Percentiles rank a stretch among this genome's conserved stretches.
phyloP scores from a whole-genome alignment of 2,888 invertebrate species.

The Eristalis pertinax region DNA sequence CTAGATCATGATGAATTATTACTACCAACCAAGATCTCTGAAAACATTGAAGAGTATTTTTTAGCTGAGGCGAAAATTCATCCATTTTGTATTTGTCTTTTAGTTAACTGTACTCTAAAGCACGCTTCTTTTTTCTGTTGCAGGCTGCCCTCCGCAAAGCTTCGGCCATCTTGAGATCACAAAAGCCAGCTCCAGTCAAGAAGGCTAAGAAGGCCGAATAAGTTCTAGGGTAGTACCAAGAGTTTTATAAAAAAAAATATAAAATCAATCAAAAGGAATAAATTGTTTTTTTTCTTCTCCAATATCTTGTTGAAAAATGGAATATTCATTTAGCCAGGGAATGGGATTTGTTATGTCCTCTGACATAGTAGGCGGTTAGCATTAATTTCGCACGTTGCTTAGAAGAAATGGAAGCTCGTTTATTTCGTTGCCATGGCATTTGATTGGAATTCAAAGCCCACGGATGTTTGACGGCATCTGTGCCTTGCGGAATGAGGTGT shows the following conservation, averaged over 20 bases:
- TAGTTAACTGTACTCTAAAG: conserved; percentile 9
- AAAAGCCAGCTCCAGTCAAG: conserved; percentile 92
- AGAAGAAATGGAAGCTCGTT: no score
- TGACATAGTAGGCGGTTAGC: no score
- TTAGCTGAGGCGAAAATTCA: conserved; percentile 39
- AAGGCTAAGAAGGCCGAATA: conserved; percentile 93
- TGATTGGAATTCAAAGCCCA: no score
- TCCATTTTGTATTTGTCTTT: neutral
- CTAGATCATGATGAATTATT: conserved; percentile 33
- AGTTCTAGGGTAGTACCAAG: conserved; percentile 75
- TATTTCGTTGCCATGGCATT: no score
- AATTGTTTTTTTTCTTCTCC: neutral
- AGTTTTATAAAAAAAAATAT: conserved; percentile 48
- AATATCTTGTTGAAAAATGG: neutral
- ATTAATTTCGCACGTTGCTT: no score
- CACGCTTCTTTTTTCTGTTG: conserved; percentile 74
- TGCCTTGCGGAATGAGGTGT: no score
- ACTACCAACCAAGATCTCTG: conserved; percentile 82
- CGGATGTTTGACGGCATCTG: no score
- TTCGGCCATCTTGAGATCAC: conserved; percentile 95
- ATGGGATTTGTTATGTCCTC: neutral
- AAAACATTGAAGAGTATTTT: conserved; percentile 74
- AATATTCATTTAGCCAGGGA: neutral
- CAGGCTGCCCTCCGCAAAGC: conserved; percentile 95
- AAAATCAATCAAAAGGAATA: conserved; percentile 33